Evolutionary conservation across 1,140 invertebrate genomes (phyloP).

Genomic region (Drosophila prosaltans): DNA sequence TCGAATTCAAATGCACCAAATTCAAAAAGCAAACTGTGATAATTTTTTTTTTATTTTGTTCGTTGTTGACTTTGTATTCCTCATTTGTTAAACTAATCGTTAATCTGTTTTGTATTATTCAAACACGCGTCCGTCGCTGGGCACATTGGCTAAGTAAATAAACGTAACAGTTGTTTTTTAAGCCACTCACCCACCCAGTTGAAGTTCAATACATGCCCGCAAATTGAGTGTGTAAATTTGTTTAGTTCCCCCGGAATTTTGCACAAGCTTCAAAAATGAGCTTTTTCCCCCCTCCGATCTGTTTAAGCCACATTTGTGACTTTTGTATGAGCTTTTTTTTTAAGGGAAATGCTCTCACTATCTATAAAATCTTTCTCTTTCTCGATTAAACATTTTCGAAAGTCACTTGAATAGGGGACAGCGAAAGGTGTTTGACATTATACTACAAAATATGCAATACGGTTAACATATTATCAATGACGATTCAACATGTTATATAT

Average conservation of each 20-base stretch:
- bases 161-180: conserved; percentile 35
- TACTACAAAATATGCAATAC: conserved; percentile 38
- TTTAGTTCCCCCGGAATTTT: conserved; percentile 24
- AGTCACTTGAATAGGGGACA: conserved; percentile 45
- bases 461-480: conserved; percentile 39
- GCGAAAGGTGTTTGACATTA: conserved; percentile 66
- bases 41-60: background rate
- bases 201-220: conserved; percentile 1
- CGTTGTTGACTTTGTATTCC: background rate
- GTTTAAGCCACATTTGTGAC: background rate
- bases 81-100: background rate
- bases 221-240: conserved; percentile 44
- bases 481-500: conserved; percentile 10
- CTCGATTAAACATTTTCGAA: conserved; percentile 24
- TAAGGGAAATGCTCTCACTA: conserved; percentile 22
- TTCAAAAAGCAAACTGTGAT: background rate
- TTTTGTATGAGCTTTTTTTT: conserved; percentile 5
- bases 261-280: conserved; percentile 22
- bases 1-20: conserved; percentile 33
- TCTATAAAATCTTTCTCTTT: background rate
- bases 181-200: background rate
- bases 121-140: conserved; percentile 30
- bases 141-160: conserved; percentile 44
- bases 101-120: background rate
- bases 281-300: conserved; percentile 16